Conservation (phyloP, 2,797 vertebrate species). For the Catamblyrhynchus diadema region DNA sequence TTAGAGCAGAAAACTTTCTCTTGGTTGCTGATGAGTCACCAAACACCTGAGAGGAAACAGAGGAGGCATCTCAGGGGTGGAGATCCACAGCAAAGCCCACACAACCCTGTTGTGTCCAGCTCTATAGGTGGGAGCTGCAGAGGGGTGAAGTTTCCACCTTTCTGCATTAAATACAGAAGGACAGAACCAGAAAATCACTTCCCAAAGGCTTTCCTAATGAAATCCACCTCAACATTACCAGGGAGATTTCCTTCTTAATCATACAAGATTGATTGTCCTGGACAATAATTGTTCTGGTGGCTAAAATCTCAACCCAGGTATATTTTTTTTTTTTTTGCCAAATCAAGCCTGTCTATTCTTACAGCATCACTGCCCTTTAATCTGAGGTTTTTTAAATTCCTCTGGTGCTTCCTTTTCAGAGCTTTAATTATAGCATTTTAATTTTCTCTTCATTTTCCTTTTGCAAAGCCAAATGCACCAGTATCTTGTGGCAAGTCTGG, state of each 20-base stretch:
- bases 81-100: neutral
- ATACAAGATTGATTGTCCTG: neutral
- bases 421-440: neutral
- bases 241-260: neutral
- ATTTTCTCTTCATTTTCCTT: neutral
- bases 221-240: neutral
- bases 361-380: neutral
- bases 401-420: neutral
- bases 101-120: neutral
- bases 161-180: neutral
- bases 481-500: neutral
- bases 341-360: neutral
- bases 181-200: neutral
- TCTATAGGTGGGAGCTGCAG: neutral
- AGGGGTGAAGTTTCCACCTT: neutral
- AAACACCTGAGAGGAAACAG: neutral
- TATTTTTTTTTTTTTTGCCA: neutral
- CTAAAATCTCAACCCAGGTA: neutral
- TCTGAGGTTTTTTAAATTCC: neutral
- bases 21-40: neutral
- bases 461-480: neutral
- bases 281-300: neutral
- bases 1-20: neutral
- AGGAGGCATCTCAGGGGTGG: neutral
- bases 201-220: neutral